Conservation (phyloP, 2,888 invertebrate genomes). For the Parnassius apollo region DNA sequence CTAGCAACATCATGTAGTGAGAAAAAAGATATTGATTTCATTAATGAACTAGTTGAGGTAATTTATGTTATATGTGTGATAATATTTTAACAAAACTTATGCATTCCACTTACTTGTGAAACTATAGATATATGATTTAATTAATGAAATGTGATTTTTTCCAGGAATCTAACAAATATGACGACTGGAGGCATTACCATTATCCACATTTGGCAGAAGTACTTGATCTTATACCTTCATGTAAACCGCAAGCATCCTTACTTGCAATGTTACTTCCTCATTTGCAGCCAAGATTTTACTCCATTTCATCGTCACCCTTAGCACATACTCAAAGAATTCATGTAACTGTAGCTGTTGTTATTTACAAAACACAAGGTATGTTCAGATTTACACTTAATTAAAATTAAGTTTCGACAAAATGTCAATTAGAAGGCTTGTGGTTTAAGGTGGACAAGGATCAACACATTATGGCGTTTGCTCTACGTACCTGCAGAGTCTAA, state of each 20-base stretch:
- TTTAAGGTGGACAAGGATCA: slow-evolving; percentile 87
- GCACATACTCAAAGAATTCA: slow-evolving; percentile 89
- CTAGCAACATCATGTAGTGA: slow-evolving; percentile 89
- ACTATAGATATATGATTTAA: background rate
- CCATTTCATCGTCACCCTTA: slow-evolving; percentile 93
- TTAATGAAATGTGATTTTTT: slow-evolving; percentile 25
- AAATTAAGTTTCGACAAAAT: background rate
- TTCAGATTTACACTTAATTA: background rate
- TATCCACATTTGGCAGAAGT: slow-evolving; percentile 94
- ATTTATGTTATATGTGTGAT: background rate
- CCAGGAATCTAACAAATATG: slow-evolving; percentile 92
- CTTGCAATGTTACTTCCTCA: slow-evolving; percentile 90
- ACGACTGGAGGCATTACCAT: slow-evolving; percentile 94
- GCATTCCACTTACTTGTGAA: background rate
- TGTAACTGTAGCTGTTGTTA: slow-evolving; percentile 94
- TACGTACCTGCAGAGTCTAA: slow-evolving; percentile 89
- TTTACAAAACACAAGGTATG: slow-evolving; percentile 89
- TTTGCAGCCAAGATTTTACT: slow-evolving; percentile 95
- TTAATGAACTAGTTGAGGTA: slow-evolving; percentile 88
- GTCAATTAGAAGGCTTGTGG: background rate
- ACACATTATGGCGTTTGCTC: slow-evolving; percentile 96
- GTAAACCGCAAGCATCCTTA: slow-evolving; percentile 89
- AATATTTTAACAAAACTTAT: no score
- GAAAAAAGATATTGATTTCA: slow-evolving; percentile 84
- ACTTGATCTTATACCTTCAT: slow-evolving; percentile 92